A percentile compares a stretch with the other conserved stretches of the same genome.
Conservation (phyloP, 1,140 invertebrate species). For the Limonius californicus region DNA sequence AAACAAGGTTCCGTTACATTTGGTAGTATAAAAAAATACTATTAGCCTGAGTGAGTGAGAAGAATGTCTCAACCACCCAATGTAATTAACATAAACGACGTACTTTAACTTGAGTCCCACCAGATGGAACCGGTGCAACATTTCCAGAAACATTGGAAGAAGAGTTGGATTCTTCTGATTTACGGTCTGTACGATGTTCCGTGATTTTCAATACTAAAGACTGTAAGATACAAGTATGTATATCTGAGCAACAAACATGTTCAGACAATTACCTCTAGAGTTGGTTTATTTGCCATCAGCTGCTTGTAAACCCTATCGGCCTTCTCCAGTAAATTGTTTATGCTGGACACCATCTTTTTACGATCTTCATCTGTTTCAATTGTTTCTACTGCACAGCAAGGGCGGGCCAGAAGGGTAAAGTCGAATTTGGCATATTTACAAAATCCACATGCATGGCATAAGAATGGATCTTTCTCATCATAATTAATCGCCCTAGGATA, state of each 20-base stretch:
- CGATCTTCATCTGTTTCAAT: slow-evolving; percentile 96
- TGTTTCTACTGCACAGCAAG: slow-evolving; percentile 93
- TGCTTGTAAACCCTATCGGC: slow-evolving; percentile 93
- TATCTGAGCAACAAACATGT: neutral
- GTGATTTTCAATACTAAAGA: slow-evolving; percentile 71
- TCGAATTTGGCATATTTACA: slow-evolving; percentile 99
- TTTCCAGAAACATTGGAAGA: slow-evolving; percentile 18
- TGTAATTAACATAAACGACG: too few species aligned
- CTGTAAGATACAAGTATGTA: slow-evolving; percentile 38
- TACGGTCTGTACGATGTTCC: slow-evolving; percentile 66
- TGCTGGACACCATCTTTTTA: slow-evolving; percentile 88
- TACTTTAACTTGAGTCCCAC: slow-evolving; percentile 37
- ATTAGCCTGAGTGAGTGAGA: too few species aligned
- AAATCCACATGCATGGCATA: slow-evolving; percentile 97
- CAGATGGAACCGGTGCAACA: slow-evolving; percentile 41
- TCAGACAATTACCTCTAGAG: slow-evolving; percentile 62
- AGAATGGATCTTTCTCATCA: slow-evolving; percentile 97
- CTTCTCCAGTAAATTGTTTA: slow-evolving; percentile 88
- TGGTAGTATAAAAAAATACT: too few species aligned
- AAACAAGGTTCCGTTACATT: too few species aligned
- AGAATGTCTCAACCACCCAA: too few species aligned
- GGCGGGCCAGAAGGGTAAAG: slow-evolving; percentile 83
- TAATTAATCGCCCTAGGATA: slow-evolving; percentile 87
- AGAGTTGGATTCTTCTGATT: slow-evolving; percentile 54
- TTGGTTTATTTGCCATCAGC: slow-evolving; percentile 82